These are phyloP conservation scores for Agrochola macilenta DNA, from an alignment of 2,888 invertebrate species.

Conservation along the genomic window DNA sequence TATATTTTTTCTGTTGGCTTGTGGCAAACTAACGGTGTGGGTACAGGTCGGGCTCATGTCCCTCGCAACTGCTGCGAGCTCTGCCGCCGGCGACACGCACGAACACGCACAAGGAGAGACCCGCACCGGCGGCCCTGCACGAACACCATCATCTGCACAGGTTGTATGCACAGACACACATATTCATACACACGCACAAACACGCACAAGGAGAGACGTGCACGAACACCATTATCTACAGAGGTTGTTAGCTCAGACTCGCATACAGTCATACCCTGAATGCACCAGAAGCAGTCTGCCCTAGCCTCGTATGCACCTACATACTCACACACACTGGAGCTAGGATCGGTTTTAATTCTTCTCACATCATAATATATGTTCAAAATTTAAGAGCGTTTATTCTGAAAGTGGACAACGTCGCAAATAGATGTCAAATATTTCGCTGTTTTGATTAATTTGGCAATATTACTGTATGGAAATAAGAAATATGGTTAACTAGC, in stretches of 20 bases:
- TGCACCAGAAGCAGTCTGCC: neutral
- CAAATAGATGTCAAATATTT: too few species aligned
- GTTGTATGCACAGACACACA: constrained; percentile 48
- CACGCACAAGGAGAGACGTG: constrained; percentile 54
- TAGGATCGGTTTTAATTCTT: neutral
- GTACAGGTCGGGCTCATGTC: constrained; percentile 96
- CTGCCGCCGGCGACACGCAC: constrained; percentile 90
- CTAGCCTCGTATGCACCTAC: neutral
- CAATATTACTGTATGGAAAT: too few species aligned
- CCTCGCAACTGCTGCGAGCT: constrained; percentile 96
- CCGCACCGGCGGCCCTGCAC: constrained; percentile 69
- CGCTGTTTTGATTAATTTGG: too few species aligned
- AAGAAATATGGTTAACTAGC: too few species aligned
- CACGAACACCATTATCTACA: neutral
- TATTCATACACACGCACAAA: constrained; percentile 42
- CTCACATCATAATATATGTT: neutral
- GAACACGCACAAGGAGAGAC: constrained; percentile 76
- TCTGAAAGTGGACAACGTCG: too few species aligned
- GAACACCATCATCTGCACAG: constrained; percentile 63
- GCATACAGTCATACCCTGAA: neutral
- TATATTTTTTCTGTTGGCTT: constrained; percentile 36
- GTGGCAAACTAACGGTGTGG: constrained; percentile 60
- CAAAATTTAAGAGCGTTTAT: neutral
- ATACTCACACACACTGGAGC: too few species aligned
- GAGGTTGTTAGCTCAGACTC: neutral